These are phyloP conservation scores for Sceliomorpha sp. DNA, from an alignment of 2,888 invertebrate species.

Conservation along the genomic window DNA sequence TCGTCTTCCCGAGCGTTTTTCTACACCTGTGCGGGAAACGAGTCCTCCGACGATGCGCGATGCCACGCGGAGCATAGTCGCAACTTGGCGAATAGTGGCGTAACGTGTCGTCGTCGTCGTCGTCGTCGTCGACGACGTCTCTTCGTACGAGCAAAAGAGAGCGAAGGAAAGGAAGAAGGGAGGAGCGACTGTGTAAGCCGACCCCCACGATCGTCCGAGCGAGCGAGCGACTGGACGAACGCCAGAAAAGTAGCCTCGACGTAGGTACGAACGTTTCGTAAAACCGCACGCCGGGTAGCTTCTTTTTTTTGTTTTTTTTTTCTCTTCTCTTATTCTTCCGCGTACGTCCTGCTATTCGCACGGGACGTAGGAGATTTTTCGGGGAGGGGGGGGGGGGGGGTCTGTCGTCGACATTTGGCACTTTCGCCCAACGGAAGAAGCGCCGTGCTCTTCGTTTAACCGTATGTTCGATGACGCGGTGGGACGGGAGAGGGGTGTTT, in stretches of 20 bases:
- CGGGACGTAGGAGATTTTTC: neutral
- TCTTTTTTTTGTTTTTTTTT: conserved; percentile 24
- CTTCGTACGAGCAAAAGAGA: conserved; percentile 37
- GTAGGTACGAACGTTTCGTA: conserved; percentile 28
- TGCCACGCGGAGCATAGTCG: too few relatives aligned
- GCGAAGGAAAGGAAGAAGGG: conserved; percentile 46
- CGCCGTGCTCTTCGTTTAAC: too few relatives aligned
- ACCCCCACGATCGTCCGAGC: conserved; percentile 44
- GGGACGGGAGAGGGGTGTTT: too few relatives aligned
- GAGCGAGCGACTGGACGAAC: conserved; percentile 34
- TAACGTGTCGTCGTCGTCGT: too few relatives aligned
- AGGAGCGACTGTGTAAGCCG: conserved; percentile 53
- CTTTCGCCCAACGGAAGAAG: too few relatives aligned
- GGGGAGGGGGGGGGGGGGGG: too few relatives aligned
- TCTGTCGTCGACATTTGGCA: too few relatives aligned
- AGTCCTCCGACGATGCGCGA: conserved; percentile 40
- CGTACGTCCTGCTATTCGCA: conserved; percentile 23
- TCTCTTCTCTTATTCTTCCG: too few relatives aligned
- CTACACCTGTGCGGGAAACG: conserved; percentile 50
- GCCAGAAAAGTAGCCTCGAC: conserved; percentile 44
- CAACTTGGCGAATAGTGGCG: too few relatives aligned
- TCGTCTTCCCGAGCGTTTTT: conserved; percentile 34
- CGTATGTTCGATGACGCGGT: too few relatives aligned
- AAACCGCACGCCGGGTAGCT: conserved; percentile 42
- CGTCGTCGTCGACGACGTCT: conserved; percentile 32